A percentile compares a stretch with the other conserved stretches of the same genome.
Conservation (phyloP, 2,113 vertebrate species). For the Chamaea fasciata region DNA sequence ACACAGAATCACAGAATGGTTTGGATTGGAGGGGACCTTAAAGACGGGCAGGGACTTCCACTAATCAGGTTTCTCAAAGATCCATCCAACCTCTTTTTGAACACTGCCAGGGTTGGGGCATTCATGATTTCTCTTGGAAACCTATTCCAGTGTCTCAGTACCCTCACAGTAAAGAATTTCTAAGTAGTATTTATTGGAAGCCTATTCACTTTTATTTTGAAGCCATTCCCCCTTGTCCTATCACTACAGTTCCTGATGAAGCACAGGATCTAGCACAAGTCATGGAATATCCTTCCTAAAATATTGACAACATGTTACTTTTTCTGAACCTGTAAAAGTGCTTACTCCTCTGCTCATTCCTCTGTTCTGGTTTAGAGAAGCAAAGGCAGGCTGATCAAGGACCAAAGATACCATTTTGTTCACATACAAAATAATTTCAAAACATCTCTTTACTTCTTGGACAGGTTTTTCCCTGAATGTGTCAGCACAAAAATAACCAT, state of each 20-base stretch:
- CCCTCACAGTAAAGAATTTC: background rate
- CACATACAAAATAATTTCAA: background rate
- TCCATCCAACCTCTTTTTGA: background rate
- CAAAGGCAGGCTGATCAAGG: background rate
- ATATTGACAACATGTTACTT: background rate
- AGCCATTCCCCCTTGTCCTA: background rate
- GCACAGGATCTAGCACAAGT: background rate
- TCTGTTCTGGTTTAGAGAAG: background rate
- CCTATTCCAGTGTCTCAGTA: background rate
- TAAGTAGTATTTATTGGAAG: background rate
- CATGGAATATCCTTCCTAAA: background rate
- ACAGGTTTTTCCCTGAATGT: background rate
- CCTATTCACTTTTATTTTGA: background rate
- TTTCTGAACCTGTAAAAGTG: background rate
- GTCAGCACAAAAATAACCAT: background rate
- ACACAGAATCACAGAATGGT: background rate
- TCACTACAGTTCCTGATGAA: background rate
- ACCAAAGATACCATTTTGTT: background rate
- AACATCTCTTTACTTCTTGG: background rate
- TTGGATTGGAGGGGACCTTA: background rate
- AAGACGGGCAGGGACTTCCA: background rate
- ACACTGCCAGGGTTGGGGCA: background rate
- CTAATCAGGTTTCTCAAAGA: background rate
- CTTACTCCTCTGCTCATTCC: background rate
- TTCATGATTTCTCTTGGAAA: background rate